Evolutionary conservation across 2,113 vertebrate species (phyloP).

Genomic region (Lontra canadensis): DNA sequence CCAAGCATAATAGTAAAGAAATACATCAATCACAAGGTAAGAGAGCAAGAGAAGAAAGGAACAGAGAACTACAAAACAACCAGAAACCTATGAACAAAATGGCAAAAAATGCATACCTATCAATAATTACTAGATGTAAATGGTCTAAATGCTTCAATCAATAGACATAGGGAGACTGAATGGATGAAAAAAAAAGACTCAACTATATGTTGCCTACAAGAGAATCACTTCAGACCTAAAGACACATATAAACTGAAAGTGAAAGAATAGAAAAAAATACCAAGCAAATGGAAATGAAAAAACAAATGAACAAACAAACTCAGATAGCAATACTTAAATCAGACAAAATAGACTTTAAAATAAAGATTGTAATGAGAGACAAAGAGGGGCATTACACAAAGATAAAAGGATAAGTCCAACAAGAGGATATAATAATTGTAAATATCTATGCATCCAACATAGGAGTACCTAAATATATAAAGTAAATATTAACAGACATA

Average conservation of each 20-base stretch:
- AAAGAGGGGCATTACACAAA: neutral
- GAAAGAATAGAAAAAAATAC: neutral
- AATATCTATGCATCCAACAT: neutral
- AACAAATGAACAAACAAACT: neutral
- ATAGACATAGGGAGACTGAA: neutral
- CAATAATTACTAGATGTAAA: neutral
- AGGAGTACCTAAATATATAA: neutral
- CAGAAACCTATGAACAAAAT: neutral
- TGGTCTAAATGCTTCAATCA: neutral
- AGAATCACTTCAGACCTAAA: neutral
- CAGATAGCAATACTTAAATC: neutral
- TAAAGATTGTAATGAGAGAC: neutral
- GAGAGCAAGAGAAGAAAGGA: neutral
- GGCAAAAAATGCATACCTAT: neutral
- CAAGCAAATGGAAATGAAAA: neutral
- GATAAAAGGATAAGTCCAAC: neutral
- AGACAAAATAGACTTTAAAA: neutral
- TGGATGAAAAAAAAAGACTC: neutral
- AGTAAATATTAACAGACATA: neutral
- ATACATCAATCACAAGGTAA: neutral
- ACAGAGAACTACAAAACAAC: neutral
- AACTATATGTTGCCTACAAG: neutral
- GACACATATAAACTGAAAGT: neutral
- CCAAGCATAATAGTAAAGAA: neutral
- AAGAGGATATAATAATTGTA: neutral